Base-by-base conservation (phyloP, 2,113 vertebrate genomes). In the Dryoscopus gambensis region DNA sequence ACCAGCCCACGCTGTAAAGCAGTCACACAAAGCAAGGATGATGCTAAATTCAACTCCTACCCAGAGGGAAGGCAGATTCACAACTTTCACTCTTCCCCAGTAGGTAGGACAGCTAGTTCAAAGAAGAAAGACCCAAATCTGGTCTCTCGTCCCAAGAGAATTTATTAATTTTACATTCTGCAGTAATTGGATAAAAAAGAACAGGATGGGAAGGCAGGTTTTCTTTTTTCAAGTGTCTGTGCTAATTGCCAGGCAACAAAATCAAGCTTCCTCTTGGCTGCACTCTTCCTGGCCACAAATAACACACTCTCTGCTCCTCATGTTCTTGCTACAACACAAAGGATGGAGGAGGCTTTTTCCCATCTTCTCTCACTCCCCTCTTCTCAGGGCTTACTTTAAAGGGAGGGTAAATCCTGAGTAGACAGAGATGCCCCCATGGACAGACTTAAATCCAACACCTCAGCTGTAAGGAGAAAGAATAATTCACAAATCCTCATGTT, bases 211-310 rank as follows among this genome's bases (percentile, higher is more conserved):
- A 95, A 96, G 57, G 57, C 79, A 95, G 85, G 67, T 90, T 92
- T 87, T 78, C 73, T 84, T 85, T 87, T 87, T 87, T 80, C 93
- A 84, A 86, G 71, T 46, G 46, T 57, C 71, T 92, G 37, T 65
- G 63, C 63, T 92, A 94, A 95, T 76, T 92, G 76, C 73, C 80
- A 95, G 73, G 76, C 68, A 92, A 94, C 71, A 92, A 92, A 94
- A 80, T 9, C 20, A 92, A 86, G 71, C 79, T 92, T 93, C 35
- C 81, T 65, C 35, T 40, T 87, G n/a, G 69, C 3, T 78, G 55
- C 56, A 77, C 69, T 82, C 60, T 74, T 67, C 70, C 74, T 82
- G 84, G 47, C 56, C 77, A 78, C 78, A 87, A 93, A 84, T 78
- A 81, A 78, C 64, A 79, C 15, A 44, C 16, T 39, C n/a, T 87